Base-by-base conservation (phyloP, 2,797 vertebrate genomes). In the Periparus ater region DNA sequence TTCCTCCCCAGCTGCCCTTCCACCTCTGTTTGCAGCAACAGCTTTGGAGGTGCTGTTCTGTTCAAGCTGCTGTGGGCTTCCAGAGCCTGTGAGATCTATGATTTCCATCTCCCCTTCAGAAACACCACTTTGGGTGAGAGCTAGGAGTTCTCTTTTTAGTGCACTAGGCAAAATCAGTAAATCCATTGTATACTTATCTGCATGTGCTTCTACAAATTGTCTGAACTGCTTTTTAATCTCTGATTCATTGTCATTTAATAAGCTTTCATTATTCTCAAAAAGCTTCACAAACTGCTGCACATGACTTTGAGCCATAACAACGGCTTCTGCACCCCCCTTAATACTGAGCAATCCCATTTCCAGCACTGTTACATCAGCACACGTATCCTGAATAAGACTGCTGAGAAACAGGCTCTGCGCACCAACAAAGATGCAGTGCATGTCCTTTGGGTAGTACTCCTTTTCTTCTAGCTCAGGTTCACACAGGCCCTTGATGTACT, bases 401-500 rank as follows among this genome's bases (percentile, higher is more conserved):
- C 99, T 98, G 76, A 99, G 97, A 96, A 99, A 99, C 47, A 99
- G 98, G 55, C 98, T 98, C 44, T 98, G 97, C 6, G 99, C 99
- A 2, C 99, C 99, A 10, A 98, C 98, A 27, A 99, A 99, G 95
- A 99, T 99, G 92, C 99, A 99, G 95, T 99, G 99, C 99, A 99
- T 99, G 95, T 99, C 99, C 95, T 98, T 99, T 3, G 99, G 99
- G 95, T 99, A 99, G 23, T 93, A 79, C 91, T 99, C 99, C 51
- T 98, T 98, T 93, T 99, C 97, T 96, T 98, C 98, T 54, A 99
- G 97, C 89, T 99, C 99, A 18, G 99, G 99, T 96, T 99, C 99
- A 96, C 99, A 99, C 58, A 99, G 96, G 13, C 99, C 99, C 96
- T 99, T 99, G 88, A 99, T 97, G 72, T 99, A 99, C 79, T 99